Percentiles rank a stretch among this genome's conserved stretches.
Conservation (phyloP, 2,797 vertebrate species). For the Semotilus atromaculatus region DNA sequence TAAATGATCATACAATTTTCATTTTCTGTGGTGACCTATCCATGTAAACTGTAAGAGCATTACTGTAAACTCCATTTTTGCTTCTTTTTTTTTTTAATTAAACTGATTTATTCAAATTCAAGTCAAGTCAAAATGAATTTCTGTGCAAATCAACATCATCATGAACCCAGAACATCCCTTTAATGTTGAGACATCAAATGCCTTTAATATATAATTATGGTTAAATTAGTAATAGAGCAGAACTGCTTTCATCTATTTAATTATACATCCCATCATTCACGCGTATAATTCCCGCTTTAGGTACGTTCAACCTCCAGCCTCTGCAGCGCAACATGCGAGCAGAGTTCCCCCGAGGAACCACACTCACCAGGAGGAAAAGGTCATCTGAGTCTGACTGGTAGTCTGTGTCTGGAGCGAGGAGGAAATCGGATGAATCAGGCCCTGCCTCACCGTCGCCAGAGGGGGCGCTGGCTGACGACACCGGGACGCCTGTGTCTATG, state of each 20-base stretch:
- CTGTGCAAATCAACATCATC: not conserved
- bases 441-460: constrained; percentile 52
- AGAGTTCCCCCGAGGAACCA: constrained; percentile 23
- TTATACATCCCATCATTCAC: constrained; percentile 5
- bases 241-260: constrained; percentile 18
- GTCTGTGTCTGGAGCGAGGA: constrained; percentile 58
- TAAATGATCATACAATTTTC: not conserved
- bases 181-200: not conserved
- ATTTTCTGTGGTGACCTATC: not conserved
- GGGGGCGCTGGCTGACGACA: constrained; percentile 53
- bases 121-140: not conserved
- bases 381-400: constrained; percentile 72
- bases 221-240: constrained; percentile 13
- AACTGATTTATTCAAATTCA: not conserved
- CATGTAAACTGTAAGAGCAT: not conserved
- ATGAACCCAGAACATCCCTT: constrained; percentile 19
- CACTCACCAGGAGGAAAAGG: constrained; percentile 75
- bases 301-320: constrained; percentile 4
- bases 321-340: not conserved
- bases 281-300: constrained; percentile 2
- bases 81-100: not conserved
- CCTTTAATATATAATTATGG: not conserved
- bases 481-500: constrained; percentile 36
- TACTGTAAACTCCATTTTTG: not conserved
- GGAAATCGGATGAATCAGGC: constrained; percentile 51